Evolutionary conservation across 1,140 invertebrate genomes (phyloP).

Genomic region (Drosophila leontia): DNA sequence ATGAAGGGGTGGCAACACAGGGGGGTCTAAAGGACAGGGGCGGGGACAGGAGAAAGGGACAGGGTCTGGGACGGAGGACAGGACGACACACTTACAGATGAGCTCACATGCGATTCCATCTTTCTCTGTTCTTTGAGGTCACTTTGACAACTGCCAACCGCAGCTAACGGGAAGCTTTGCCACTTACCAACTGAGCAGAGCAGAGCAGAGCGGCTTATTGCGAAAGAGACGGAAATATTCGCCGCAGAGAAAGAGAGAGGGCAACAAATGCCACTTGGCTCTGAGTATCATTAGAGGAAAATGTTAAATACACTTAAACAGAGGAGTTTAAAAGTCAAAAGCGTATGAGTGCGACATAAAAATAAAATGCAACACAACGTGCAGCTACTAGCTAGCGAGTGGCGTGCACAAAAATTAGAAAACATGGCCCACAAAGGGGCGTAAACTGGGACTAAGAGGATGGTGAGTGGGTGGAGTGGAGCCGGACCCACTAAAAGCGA

Average conservation of each 20-base stretch:
- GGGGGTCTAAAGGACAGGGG: background rate
- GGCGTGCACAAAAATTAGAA: conserved; percentile 57
- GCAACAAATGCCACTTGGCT: conserved; percentile 72
- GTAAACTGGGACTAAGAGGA: background rate
- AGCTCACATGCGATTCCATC: conserved; percentile 53
- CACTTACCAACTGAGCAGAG: conserved; percentile 49
- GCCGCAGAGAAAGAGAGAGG: conserved; percentile 6
- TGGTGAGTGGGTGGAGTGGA: background rate
- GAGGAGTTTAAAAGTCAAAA: conserved; percentile 75
- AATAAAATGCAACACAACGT: conserved; percentile 58
- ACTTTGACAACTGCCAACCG: conserved; percentile 79
- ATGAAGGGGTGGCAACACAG: background rate
- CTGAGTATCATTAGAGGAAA: conserved; percentile 79
- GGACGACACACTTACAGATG: conserved; percentile 51
- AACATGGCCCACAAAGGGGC: conserved; percentile 42
- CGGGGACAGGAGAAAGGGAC: background rate
- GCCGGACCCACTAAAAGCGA: conserved; percentile 49
- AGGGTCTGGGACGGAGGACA: background rate
- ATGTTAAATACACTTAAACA: conserved; percentile 79
- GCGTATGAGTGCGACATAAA: conserved; percentile 68
- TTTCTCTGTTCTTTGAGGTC: conserved; percentile 75
- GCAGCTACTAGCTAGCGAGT: conserved; percentile 12
- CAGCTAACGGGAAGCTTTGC: conserved; percentile 64
- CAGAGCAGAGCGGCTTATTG: conserved; percentile 20
- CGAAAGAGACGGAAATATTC: conserved; percentile 13